These are phyloP conservation scores for pig (Sus scrofa) DNA, from an alignment of 2,113 vertebrate species.

Conservation along the genomic window DNA sequence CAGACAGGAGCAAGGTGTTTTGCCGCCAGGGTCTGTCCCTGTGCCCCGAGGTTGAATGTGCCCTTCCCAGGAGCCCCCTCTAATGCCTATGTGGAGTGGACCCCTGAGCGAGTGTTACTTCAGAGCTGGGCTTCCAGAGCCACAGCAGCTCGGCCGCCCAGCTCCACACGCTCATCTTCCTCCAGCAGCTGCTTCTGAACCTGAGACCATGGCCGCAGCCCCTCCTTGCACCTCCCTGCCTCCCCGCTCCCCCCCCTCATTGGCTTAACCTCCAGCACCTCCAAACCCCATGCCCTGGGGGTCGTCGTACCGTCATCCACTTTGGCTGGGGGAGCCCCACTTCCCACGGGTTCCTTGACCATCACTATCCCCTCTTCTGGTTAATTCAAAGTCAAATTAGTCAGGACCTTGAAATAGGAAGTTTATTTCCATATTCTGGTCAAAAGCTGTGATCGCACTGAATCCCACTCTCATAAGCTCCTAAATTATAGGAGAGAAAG, in stretches of 20 bases:
- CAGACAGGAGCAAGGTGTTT: neutral
- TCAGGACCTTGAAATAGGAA: neutral
- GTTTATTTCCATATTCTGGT: neutral
- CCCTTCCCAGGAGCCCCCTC: neutral
- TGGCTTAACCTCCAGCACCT: too few relatives aligned
- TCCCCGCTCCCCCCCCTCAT: too few relatives aligned
- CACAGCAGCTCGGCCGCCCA: fast-evolving
- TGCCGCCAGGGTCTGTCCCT: neutral
- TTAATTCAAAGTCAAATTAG: neutral
- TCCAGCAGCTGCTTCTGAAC: neutral
- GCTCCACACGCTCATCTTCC: neutral
- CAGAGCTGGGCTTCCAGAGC: neutral
- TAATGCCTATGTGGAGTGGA: fast-evolving
- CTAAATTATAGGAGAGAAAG: neutral
- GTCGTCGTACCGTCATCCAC: neutral
- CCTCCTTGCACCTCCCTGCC: too few relatives aligned
- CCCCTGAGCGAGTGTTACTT: too few relatives aligned
- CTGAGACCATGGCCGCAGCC: neutral
- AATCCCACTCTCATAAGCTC: neutral
- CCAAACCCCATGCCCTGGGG: neutral
- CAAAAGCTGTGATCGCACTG: neutral
- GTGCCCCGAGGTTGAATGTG: neutral
- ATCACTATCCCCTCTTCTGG: neutral
- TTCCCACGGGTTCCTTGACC: neutral
- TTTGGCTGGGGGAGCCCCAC: fast-evolving